Percentiles rank a stretch among this genome's conserved stretches.
Conservation (phyloP, 2,113 vertebrate species). For the Tragelaphus imberbis region DNA sequence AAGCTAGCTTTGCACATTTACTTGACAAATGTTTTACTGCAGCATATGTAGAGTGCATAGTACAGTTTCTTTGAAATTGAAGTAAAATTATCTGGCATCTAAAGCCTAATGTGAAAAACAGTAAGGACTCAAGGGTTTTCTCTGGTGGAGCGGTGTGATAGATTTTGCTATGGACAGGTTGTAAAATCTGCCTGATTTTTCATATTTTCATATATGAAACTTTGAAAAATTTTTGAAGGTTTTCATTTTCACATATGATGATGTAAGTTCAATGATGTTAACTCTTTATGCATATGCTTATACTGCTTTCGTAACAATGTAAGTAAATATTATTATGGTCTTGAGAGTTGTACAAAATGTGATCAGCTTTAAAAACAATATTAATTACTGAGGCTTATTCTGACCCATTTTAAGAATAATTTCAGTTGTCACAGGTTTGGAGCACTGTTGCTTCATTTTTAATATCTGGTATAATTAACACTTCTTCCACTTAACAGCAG, state of each 20-base stretch:
- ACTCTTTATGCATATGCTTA: background rate
- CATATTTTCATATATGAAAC: background rate
- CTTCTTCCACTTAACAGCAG: background rate
- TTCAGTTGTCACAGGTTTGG: conserved; percentile 16
- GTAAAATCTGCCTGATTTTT: conserved; percentile 8
- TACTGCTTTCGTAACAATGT: background rate
- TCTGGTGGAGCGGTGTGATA: background rate
- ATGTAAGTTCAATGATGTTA: background rate
- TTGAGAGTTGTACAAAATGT: conserved; percentile 8
- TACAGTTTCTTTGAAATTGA: conserved; percentile 28
- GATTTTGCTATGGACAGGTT: background rate
- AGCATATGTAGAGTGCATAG: background rate
- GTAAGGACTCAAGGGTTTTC: background rate
- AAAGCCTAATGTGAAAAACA: background rate
- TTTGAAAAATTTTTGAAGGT: background rate
- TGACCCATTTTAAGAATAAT: conserved; percentile 17
- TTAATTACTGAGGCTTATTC: conserved; percentile 16
- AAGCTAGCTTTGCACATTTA: background rate
- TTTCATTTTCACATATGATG: background rate
- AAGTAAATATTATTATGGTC: background rate
- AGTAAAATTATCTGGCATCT: background rate
- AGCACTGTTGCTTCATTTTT: background rate
- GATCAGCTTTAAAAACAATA: conserved; percentile 14
- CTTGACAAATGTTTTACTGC: background rate
- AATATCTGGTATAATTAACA: conserved; percentile 12